phyloP scores from a whole-genome alignment of 1,140 invertebrate genomes.

The Temnothorax nylanderi region DNA sequence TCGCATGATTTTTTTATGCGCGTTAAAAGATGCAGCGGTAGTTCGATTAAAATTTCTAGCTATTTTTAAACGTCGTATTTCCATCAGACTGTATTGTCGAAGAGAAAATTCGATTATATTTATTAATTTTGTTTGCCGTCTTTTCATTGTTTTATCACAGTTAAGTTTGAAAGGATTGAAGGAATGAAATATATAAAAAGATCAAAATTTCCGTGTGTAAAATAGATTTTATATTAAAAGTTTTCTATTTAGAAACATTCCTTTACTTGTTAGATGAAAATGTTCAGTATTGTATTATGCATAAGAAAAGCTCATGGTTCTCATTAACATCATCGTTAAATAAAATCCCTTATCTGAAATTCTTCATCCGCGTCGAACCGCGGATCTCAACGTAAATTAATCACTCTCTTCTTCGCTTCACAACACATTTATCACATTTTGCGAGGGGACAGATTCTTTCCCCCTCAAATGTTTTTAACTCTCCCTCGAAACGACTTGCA shows the following conservation, averaged over 20 bases:
- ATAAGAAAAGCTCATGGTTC: constrained; percentile 16
- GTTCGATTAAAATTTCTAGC: constrained; percentile 17
- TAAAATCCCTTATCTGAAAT: constrained; percentile 30
- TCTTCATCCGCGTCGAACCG: constrained; percentile 46
- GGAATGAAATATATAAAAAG: neutral
- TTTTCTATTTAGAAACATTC: neutral
- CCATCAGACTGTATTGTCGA: neutral
- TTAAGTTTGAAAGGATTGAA: neutral
- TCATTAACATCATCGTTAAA: constrained; percentile 11
- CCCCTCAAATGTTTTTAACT: constrained; percentile 36
- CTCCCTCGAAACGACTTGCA: constrained; percentile 36
- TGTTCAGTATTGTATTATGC: constrained; percentile 21
- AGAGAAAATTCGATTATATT: neutral
- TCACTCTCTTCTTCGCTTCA: constrained; percentile 30
- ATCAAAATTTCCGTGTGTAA: neutral
- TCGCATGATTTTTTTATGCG: constrained; percentile 57
- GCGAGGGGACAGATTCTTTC: neutral
- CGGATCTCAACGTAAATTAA: constrained; percentile 54
- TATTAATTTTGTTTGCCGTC: neutral
- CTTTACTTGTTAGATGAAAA: constrained; percentile 8
- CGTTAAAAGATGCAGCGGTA: constrained; percentile 50
- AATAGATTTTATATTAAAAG: neutral
- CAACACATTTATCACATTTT: constrained; percentile 57
- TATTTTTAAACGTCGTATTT: neutral
- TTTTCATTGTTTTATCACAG: neutral